Evolutionary conservation across 2,888 invertebrate species (phyloP).

Genomic region (Malthinus seriepunctatus): DNA sequence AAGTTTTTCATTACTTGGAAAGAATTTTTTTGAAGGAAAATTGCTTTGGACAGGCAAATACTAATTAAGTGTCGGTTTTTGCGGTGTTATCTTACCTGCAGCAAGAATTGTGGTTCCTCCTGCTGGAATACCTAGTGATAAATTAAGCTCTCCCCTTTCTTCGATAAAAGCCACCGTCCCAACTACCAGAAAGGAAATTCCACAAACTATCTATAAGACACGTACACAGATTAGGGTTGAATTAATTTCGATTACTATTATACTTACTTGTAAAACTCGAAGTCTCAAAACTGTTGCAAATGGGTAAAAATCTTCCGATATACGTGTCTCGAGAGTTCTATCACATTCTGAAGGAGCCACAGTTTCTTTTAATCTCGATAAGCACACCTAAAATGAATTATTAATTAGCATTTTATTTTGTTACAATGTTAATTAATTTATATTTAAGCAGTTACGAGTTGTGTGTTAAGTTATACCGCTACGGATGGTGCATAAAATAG

Average conservation of each 20-base stretch:
- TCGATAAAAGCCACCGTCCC: slow-evolving; percentile 67
- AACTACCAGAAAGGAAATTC: slow-evolving; percentile 65
- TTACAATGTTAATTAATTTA: not conserved
- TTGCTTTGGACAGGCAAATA: no score
- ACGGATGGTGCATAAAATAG: no score
- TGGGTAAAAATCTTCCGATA: slow-evolving; percentile 58
- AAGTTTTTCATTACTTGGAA: no score
- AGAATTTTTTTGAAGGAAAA: no score
- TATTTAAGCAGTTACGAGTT: not conserved
- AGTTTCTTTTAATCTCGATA: slow-evolving; percentile 61
- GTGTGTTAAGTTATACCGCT: not conserved
- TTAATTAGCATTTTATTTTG: not conserved
- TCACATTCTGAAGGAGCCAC: slow-evolving; percentile 58
- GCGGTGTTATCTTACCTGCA: slow-evolving; percentile 56
- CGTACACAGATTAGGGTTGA: not conserved
- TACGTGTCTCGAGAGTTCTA: slow-evolving; percentile 33
- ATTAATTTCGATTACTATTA: no score
- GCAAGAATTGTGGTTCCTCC: slow-evolving; percentile 63
- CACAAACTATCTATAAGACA: slow-evolving; percentile 62
- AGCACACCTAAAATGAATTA: slow-evolving; percentile 56
- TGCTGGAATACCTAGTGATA: slow-evolving; percentile 65
- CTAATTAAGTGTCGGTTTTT: no score
- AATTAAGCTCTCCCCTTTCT: slow-evolving; percentile 63
- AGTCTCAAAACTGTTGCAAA: slow-evolving; percentile 62
- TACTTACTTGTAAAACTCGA: slow-evolving; percentile 61